Evolutionary conservation across 2,113 vertebrate genomes (phyloP).

Genomic region (Ceuthmochares aereus): DNA sequence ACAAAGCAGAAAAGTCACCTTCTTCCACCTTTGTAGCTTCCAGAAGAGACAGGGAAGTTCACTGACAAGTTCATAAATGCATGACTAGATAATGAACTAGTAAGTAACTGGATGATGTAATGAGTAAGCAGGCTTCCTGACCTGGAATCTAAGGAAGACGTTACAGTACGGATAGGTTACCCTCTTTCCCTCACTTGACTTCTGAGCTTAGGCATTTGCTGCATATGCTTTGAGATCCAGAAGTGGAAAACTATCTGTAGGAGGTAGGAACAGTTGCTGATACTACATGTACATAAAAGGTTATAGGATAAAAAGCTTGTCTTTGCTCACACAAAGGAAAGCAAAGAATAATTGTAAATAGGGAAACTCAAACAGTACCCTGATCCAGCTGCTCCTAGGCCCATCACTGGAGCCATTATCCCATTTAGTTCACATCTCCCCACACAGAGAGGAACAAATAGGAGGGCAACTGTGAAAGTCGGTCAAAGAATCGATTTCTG

Average conservation of each 20-base stretch:
- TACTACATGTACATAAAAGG: background rate
- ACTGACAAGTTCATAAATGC: background rate
- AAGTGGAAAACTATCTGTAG: background rate
- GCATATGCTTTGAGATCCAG: background rate
- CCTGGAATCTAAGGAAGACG: background rate
- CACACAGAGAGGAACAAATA: background rate
- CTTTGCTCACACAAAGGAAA: background rate
- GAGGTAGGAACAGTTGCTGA: background rate
- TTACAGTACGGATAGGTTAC: rapidly evolving
- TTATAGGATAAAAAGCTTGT: background rate
- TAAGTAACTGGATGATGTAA: background rate
- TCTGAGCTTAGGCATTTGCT: background rate
- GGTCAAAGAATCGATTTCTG: no score
- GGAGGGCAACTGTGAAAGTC: no score
- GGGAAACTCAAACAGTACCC: background rate
- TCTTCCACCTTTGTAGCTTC: background rate
- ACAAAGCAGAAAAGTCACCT: background rate
- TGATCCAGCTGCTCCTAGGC: background rate
- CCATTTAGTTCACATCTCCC: background rate
- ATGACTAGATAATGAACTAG: background rate
- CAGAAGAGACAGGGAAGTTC: background rate
- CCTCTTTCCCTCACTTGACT: background rate
- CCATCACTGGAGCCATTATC: background rate
- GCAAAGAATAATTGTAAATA: background rate
- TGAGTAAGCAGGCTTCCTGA: background rate